Evolutionary conservation across 2,797 vertebrate genomes (phyloP).

Genomic region (Hydrolagus colliei): DNA sequence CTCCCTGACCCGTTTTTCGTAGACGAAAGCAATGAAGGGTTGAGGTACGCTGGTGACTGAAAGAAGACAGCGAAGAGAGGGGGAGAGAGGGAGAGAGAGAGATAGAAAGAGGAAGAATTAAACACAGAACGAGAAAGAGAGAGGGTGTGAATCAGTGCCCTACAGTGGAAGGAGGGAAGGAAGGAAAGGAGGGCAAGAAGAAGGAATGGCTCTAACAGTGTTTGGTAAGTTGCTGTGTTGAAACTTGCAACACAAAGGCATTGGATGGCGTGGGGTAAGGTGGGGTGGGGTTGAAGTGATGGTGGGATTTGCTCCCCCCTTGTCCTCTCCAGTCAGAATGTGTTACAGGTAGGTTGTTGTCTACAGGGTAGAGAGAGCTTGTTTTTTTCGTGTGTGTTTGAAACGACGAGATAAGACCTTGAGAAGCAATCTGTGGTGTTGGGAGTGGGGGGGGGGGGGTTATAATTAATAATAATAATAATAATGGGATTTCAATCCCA

Average conservation of each 20-base stretch:
- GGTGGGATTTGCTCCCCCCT: background rate
- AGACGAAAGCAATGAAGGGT: too few species aligned
- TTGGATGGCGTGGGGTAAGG: background rate
- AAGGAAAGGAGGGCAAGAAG: constrained; percentile 33
- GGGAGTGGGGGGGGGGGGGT: background rate
- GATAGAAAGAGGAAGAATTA: too few species aligned
- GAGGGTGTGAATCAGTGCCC: background rate
- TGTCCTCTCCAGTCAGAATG: background rate
- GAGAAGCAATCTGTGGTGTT: background rate
- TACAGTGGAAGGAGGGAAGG: background rate
- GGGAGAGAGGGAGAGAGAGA: too few species aligned
- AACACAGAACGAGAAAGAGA: too few species aligned
- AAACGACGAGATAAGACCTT: background rate
- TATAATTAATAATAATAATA: too few species aligned
- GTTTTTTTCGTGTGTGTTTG: background rate
- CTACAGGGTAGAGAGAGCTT: too few species aligned
- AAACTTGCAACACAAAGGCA: constrained; percentile 2
- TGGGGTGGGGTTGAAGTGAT: too few species aligned
- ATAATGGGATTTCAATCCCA: too few species aligned
- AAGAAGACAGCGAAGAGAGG: too few species aligned
- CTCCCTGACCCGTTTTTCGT: too few species aligned
- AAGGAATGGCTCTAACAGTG: constrained; percentile 46
- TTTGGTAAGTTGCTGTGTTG: constrained; percentile 44
- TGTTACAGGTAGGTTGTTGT: too few species aligned
- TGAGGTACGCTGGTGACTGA: too few species aligned